Base-by-base conservation (phyloP, 1,140 invertebrate genomes). In the Tetramorium parvispinum region DNA sequence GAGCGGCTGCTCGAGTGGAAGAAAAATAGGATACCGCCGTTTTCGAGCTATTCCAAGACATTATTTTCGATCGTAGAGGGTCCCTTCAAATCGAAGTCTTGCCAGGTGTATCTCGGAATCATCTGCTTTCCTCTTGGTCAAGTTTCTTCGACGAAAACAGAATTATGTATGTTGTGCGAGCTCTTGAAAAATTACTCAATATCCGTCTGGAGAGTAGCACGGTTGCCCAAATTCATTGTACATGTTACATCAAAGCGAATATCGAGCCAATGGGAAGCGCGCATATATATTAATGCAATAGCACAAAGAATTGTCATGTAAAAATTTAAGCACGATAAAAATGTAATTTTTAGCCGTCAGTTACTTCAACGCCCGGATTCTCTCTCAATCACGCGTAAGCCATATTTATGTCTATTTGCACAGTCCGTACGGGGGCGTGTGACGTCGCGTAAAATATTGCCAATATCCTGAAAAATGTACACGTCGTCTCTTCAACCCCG, bases 51-150 rank as follows among this genome's bases (percentile, higher is more conserved):
- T 32, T 85, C 43, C 53, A 91, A 91, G 89, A 91, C 87, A 81
- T 40, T 91, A 87, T 77, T 85, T 83, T 68, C 63, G 70, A 78
- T 43, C 49, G 65, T 79, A 59, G 57, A 63, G 24, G 55, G 27
- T 70, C 49, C 65, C 61, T 66, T 79, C 51, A 79, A 77, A 55
- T 66, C 46, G 21, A 24, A 66, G 21, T 88, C 78, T 79, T 77
- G 87, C 92, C 93, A 94, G 94, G 92, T 94, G 93, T 76, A 79
- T 59, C 79, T 55, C 66, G 27, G 37, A 73, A 86, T 94, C 93
- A 93, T 92, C 93, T 94, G 93, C 91, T 86, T 89, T 55, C 85
- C 51, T 83, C 85, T 70, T 46, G 66, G 6, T 61, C 53, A 49
- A 82, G 24, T 63, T 86, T 51, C 27, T 71, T 77, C 13, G 65